Evolutionary conservation across 2,113 vertebrate species (phyloP).

Genomic region (Takifugu bimaculatus): DNA sequence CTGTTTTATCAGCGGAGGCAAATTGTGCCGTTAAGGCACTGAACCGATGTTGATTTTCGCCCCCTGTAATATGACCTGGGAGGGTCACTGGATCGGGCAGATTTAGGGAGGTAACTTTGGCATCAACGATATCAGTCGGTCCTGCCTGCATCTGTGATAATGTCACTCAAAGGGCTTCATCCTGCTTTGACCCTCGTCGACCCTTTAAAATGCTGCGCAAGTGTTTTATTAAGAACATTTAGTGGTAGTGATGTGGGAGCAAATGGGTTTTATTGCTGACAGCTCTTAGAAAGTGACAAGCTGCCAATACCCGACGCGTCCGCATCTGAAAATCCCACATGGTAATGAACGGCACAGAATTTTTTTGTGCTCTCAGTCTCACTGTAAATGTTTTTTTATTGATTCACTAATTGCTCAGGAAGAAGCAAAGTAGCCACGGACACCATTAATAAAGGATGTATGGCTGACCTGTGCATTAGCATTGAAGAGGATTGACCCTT

Average conservation of each 20-base stretch:
- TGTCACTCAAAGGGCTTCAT: constrained; percentile 42
- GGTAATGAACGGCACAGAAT: constrained; percentile 59
- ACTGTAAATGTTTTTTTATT: constrained; percentile 64
- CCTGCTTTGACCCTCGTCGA: background rate
- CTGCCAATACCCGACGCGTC: constrained; percentile 51
- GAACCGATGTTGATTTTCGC: constrained; percentile 27
- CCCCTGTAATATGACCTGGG: constrained; percentile 8
- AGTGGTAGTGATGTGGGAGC: constrained; percentile 4
- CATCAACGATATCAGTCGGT: constrained; percentile 29
- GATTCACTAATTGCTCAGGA: constrained; percentile 72
- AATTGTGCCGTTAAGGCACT: background rate
- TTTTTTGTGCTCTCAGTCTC: constrained; percentile 44
- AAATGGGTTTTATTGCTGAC: constrained; percentile 36
- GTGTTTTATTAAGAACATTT: constrained; percentile 44
- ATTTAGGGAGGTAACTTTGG: constrained; percentile 44
- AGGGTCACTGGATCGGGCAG: constrained; percentile 20
- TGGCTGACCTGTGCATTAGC: constrained; percentile 55
- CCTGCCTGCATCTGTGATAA: constrained; percentile 39
- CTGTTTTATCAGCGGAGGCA: constrained; percentile 21
- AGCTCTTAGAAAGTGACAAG: constrained; percentile 54
- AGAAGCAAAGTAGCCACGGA: constrained; percentile 58
- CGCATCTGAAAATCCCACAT: constrained; percentile 46
- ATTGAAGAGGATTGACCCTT: constrained; percentile 32
- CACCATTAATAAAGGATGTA: constrained; percentile 71
- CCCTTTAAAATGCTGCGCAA: too few relatives aligned